phyloP scores from a whole-genome alignment of 2,888 invertebrate species.

The Apamea epomidion region DNA sequence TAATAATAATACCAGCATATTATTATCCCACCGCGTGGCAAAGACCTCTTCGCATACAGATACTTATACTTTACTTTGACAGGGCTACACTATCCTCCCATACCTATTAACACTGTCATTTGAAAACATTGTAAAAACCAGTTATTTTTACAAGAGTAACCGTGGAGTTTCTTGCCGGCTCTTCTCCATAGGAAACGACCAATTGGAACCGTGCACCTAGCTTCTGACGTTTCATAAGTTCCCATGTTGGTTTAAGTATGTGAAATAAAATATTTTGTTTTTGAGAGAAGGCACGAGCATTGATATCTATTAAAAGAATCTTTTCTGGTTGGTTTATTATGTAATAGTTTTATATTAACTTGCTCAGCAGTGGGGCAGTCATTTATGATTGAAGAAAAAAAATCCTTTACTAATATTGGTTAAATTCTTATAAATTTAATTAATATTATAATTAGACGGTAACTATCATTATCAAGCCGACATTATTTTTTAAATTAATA shows the following conservation, averaged over 20 bases:
- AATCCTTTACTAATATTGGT: neutral
- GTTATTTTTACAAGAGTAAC: no score
- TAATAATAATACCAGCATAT: neutral
- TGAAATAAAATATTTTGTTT: no score
- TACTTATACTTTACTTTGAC: no score
- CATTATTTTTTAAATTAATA: neutral
- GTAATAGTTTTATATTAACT: conserved; percentile 2
- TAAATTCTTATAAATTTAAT: neutral
- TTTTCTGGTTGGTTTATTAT: neutral
- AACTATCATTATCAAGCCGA: neutral
- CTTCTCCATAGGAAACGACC: no score
- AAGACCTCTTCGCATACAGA: no score
- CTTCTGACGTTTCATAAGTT: no score
- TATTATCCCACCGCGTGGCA: neutral
- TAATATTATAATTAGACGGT: neutral
- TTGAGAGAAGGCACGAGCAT: neutral
- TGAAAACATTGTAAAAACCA: no score
- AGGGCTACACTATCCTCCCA: no score
- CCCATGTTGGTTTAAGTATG: no score
- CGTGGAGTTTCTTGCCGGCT: no score
- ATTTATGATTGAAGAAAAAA: neutral
- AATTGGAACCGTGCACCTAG: no score
- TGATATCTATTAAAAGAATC: neutral
- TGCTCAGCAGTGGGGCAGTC: neutral
- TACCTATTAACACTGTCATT: no score